Percentiles rank a stretch among this genome's conserved stretches.
Evolutionary conservation across 2,888 invertebrate genomes (phyloP).

Genomic region (Drosophila atroscutellata): DNA sequence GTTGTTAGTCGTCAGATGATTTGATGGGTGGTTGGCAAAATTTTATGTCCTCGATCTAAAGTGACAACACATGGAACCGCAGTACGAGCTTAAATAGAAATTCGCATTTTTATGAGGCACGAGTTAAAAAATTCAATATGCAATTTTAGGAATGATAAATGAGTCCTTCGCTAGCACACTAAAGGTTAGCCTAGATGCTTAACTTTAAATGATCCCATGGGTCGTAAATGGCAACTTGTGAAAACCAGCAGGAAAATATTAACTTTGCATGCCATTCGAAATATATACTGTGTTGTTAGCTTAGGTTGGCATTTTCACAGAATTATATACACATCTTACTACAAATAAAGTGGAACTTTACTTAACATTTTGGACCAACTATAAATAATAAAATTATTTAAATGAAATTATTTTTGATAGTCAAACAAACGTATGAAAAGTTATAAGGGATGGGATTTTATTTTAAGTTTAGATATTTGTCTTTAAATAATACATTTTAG

Average conservation of each 20-base stretch:
- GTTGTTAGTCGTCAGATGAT: constrained; percentile 45
- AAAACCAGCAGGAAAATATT: background rate
- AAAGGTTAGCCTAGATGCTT: background rate
- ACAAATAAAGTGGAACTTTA: background rate
- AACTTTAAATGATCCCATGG: background rate
- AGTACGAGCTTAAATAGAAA: constrained; percentile 29
- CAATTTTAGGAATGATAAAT: constrained; percentile 22
- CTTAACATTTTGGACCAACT: background rate
- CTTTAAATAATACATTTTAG: background rate
- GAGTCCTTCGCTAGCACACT: background rate
- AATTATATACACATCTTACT: background rate
- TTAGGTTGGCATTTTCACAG: background rate
- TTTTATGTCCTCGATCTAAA: constrained; percentile 45
- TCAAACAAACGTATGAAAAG: background rate
- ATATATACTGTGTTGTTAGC: background rate
- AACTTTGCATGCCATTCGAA: background rate
- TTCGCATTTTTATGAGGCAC: constrained; percentile 33
- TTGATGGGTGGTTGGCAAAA: constrained; percentile 21
- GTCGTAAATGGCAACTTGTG: background rate
- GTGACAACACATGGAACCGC: constrained; percentile 26
- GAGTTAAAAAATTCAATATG: constrained; percentile 26
- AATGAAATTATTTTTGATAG: background rate
- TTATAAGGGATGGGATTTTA: background rate
- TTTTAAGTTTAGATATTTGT: background rate
- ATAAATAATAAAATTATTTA: background rate